Base-by-base conservation (phyloP, 1,140 invertebrate genomes). In the Thrips palmi region DNA sequence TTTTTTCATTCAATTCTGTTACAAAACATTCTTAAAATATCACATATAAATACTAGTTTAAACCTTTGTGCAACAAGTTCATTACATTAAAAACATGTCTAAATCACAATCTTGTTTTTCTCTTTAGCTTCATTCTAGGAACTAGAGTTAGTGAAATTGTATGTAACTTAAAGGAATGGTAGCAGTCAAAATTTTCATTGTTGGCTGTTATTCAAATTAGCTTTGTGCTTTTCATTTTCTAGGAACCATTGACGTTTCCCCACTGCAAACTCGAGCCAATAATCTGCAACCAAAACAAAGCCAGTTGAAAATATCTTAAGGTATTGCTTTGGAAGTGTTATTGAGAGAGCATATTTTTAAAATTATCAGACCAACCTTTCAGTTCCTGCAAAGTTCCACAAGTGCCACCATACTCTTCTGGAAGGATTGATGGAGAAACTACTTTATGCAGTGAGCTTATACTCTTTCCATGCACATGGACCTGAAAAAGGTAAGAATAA, bases 341-440 rank as follows among this genome's bases (percentile, higher is more conserved):
- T 14, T n/a, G 0, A 17, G 10, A 15, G 12, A 2, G 10, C 15
- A 43, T 18, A n/a, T 12, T 5, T 33, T 18, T 2, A n/a, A 37
- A 6, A n/a, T 37, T n/a, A 40, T 19, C 40, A 42, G 50, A 64
- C 63, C 57, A 48, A 48, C n/a, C n/a, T n/a, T n/a, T 61, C 11
- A 73, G 51, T 15, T 62, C 58, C 19, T 64, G 49, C 0, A 74
- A 48, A 37, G 47, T 58, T 5, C 58, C 59, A 18, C 58, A 62
- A 5, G 46, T 56, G 0, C 73, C 73, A n/a, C 69, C 68, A 42
- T 75, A 67, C 22, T 72, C 68, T 2, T 45, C 43, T 0, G 74
- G 73, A 14, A 76, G 48, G 32, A 67, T 55, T n/a, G 60, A 48
- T 10, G 49, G 51, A 8, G 62, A 53, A 5, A 68, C 49, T 2